These are phyloP conservation scores for Bradypodion pumilum DNA, from an alignment of 2,797 vertebrate genomes.

Conservation along the genomic window DNA sequence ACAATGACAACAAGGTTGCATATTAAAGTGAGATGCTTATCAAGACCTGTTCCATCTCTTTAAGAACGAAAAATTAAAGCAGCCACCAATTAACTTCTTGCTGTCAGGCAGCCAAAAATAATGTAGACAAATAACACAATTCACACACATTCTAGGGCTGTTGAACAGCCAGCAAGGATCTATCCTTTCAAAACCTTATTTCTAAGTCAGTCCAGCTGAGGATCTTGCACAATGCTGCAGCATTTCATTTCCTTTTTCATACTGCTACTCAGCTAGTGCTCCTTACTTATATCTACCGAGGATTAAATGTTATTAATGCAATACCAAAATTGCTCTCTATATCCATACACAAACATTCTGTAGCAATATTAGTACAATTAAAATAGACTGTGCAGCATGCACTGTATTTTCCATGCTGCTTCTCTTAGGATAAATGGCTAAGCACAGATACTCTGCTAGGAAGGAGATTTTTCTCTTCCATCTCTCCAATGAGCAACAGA, in stretches of 20 bases:
- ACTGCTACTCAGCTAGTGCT: constrained; percentile 29
- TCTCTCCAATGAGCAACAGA: constrained; percentile 70
- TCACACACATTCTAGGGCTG: not conserved
- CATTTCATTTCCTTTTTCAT: not conserved
- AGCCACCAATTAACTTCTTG: not conserved
- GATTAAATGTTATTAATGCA: constrained; percentile 45
- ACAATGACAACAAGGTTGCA: too few species aligned
- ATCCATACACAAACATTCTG: constrained; percentile 61
- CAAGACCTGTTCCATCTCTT: not conserved
- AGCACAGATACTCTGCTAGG: constrained; percentile 59
- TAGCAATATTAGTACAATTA: constrained; percentile 71
- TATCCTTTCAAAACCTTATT: not conserved
- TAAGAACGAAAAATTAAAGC: not conserved
- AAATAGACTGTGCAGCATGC: constrained; percentile 62
- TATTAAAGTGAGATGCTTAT: too few species aligned
- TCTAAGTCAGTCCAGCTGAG: not conserved
- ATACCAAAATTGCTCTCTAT: constrained; percentile 63
- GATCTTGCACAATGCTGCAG: constrained; percentile 30
- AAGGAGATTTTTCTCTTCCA: constrained; percentile 67
- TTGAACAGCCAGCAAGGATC: not conserved
- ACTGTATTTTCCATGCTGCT: constrained; percentile 62
- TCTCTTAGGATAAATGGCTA: constrained; percentile 73
- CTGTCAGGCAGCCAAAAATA: not conserved
- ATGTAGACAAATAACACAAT: constrained; percentile 1
- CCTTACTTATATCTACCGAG: constrained; percentile 47